Base-by-base conservation (phyloP, 1,140 invertebrate genomes). In the Lepidotrigona ventralis region DNA sequence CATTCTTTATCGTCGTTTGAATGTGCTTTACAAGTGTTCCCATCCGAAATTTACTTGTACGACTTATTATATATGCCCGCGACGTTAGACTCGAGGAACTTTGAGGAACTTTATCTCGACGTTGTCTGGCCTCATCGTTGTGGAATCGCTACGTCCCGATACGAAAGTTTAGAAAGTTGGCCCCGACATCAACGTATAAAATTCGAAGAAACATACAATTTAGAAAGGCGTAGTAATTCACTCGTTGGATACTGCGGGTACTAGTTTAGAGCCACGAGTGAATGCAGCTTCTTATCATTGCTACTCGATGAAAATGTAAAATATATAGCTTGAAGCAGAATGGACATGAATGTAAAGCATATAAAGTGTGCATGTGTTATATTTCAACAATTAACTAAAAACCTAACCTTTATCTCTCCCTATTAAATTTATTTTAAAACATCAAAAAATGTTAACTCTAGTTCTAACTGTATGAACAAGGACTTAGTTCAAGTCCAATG, bases 1-100 rank as follows among this genome's bases (percentile, higher is more conserved):
- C 70, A 72, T 73, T 74, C 79, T 80, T 80, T 73, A 80, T 63
- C 56, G 39, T 19, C 69, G 69, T 51, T 53, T 51, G 33, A 71
- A 53, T 51, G n/a, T 71, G 15, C 46, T 53, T 51, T 71, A 71
- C 69, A 71, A 71, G n/a, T 71, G 51, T 71, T 53, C 69, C 39
- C 68, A 69, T 69, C 68, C 46, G 69, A n/a, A 71, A 71, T 71
- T 53, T 51, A 51, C 15, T 71, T 19, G 15, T 17, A 71, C 46
- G 46, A 71, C 15, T 71, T 53, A 53, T 26, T 71, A 51, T 71
- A 8, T 46, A n/a, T 71, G 69, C 51, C 69, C 53, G 26, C n/a
- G 69, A 15, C 39, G 39, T 8, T n/a, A 9, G 64, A 33, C 9
- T 53, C 46, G 11, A 19, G 39, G 15, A 51, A 51, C 69, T 71